Conservation (phyloP, 2,888 invertebrate species). For the Poecilobothrus nobilitatus region DNA sequence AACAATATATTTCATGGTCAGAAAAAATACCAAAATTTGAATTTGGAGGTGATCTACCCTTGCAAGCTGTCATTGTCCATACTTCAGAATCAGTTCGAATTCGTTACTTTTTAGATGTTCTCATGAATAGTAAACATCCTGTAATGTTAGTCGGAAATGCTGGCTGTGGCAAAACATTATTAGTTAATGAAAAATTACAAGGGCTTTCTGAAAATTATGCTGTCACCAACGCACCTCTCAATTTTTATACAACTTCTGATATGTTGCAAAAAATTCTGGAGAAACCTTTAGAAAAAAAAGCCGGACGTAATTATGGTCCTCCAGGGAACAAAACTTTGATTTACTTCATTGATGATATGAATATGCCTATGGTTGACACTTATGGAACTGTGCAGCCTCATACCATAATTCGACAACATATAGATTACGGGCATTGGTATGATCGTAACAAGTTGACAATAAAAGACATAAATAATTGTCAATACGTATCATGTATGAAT, state of each 20-base stretch:
- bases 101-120: constrained; percentile 77
- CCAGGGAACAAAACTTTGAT: constrained; percentile 88
- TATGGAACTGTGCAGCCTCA: constrained; percentile 97
- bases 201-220: constrained; percentile 76
- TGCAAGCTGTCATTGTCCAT: constrained; percentile 88
- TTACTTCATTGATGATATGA: constrained; percentile 95
- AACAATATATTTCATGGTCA: constrained; percentile 83
- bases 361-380: constrained; percentile 86
- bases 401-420: constrained; percentile 87
- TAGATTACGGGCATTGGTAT: constrained; percentile 94
- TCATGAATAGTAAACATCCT: constrained; percentile 81
- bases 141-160: constrained; percentile 92
- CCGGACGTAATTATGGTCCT: constrained; percentile 89
- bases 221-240: constrained; percentile 87
- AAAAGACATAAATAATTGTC: constrained; percentile 94
- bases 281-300: constrained; percentile 92
- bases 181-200: constrained; percentile 62
- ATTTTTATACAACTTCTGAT: constrained; percentile 91
- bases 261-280: constrained; percentile 90
- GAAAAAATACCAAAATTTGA: constrained; percentile 85
- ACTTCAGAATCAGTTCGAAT: constrained; percentile 89
- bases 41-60: constrained; percentile 80
- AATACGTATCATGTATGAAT: constrained; percentile 96
- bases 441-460: constrained; percentile 78
- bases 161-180: constrained; percentile 89